Conservation (phyloP, 2,888 invertebrate species). For the Ophioninae sp. region DNA sequence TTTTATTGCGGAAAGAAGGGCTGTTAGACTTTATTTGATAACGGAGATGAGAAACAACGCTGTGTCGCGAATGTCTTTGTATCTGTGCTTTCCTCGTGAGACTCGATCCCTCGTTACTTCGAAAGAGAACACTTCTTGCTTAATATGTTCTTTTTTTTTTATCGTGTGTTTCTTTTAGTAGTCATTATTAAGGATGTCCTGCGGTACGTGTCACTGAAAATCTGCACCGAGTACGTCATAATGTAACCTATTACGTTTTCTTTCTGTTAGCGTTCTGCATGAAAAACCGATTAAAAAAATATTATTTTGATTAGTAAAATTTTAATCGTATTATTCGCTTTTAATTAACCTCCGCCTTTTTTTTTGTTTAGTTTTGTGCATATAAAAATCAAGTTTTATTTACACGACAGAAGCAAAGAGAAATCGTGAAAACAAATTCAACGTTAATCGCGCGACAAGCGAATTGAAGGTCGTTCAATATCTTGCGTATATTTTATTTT, state of each 20-base stretch:
- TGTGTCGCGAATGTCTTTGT: conserved; percentile 14
- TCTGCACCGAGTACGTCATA: background rate
- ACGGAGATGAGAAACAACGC: conserved; percentile 34
- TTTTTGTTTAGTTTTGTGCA: background rate
- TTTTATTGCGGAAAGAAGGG: conserved; percentile 22
- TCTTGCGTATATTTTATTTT: background rate
- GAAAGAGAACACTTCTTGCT: background rate
- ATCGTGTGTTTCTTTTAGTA: background rate
- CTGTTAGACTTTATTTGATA: conserved; percentile 3
- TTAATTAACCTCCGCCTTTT: background rate
- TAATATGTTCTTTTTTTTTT: background rate
- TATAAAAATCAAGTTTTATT: background rate
- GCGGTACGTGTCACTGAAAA: background rate
- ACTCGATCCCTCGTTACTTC: conserved; percentile 13
- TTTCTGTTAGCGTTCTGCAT: background rate
- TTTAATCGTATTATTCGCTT: background rate
- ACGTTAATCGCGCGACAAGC: background rate
- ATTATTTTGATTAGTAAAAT: conserved; percentile 1
- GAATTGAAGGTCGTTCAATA: background rate
- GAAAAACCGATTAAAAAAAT: background rate
- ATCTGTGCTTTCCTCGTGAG: background rate
- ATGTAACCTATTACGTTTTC: background rate
- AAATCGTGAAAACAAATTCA: background rate
- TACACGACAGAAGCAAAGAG: background rate
- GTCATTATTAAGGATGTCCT: background rate